phyloP scores from a whole-genome alignment of 2,888 invertebrate species.

The Leistus spinibarbis region DNA sequence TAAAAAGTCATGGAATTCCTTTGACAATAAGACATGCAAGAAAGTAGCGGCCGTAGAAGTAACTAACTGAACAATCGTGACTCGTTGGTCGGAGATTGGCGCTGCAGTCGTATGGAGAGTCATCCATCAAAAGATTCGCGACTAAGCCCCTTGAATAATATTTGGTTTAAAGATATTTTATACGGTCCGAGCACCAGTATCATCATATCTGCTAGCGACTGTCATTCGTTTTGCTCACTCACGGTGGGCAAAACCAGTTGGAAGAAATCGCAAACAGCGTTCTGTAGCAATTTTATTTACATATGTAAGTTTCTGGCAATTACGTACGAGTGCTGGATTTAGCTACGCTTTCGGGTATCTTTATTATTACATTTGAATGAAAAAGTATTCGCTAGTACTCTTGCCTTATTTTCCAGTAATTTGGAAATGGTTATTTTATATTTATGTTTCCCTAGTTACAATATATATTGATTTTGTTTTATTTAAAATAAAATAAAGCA shows the following conservation, averaged over 20 bases:
- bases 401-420: no score
- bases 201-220: neutral
- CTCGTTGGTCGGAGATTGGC: neutral
- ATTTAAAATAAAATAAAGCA: no score
- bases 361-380: neutral
- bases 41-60: neutral
- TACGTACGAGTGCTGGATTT: neutral
- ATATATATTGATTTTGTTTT: no score
- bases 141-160: conserved; percentile 27
- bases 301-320: neutral
- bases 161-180: conserved; percentile 31
- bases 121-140: conserved; percentile 23
- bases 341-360: neutral
- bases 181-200: neutral
- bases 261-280: neutral
- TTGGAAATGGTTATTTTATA: no score
- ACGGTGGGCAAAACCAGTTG: neutral
- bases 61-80: neutral
- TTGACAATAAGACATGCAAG: neutral
- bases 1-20: neutral
- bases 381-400: no score
- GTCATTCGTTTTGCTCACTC: neutral
- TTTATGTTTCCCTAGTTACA: no score
- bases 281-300: neutral
- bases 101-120: neutral